A percentile compares a stretch with the other conserved stretches of the same genome.
Evolutionary conservation across 2,113 vertebrate species (phyloP).

Genomic region (Mesocricetus auratus): DNA sequence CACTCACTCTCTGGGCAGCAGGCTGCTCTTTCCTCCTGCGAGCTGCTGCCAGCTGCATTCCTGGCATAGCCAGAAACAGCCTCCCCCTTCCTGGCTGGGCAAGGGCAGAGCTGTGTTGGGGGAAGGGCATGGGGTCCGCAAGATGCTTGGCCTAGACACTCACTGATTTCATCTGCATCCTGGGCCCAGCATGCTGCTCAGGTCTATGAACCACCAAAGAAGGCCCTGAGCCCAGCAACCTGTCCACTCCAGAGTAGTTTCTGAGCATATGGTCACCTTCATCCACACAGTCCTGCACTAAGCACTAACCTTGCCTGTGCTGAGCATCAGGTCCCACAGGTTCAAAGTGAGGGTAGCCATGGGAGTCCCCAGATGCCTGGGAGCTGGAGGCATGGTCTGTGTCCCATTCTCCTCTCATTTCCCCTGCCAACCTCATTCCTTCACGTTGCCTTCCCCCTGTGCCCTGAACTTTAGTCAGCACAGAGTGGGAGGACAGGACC

Average conservation of each 20-base stretch:
- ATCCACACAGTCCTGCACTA: accelerated
- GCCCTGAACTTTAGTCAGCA: not conserved
- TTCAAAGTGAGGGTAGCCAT: not conserved
- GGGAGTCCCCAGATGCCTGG: not conserved
- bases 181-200: not conserved
- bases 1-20: slow-evolving; percentile 42
- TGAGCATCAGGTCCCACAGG: not conserved
- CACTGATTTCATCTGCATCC: not conserved
- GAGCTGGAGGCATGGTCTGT: not conserved
- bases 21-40: slow-evolving; percentile 26
- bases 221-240: not conserved
- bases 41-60: slow-evolving; percentile 64
- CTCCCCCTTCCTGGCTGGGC: not conserved
- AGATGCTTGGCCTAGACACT: not conserved
- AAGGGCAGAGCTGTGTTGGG: not conserved
- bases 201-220: not conserved
- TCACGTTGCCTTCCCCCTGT: not conserved
- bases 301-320: not conserved
- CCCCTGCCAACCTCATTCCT: not conserved
- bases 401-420: not conserved
- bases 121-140: not conserved
- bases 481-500: not conserved
- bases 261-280: not conserved
- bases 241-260: not conserved
- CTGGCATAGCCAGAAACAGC: slow-evolving; percentile 66